Percentiles rank a stretch among this genome's conserved stretches.
phyloP scores from a whole-genome alignment of 2,113 vertebrate genomes.

The Alethe diademata region DNA sequence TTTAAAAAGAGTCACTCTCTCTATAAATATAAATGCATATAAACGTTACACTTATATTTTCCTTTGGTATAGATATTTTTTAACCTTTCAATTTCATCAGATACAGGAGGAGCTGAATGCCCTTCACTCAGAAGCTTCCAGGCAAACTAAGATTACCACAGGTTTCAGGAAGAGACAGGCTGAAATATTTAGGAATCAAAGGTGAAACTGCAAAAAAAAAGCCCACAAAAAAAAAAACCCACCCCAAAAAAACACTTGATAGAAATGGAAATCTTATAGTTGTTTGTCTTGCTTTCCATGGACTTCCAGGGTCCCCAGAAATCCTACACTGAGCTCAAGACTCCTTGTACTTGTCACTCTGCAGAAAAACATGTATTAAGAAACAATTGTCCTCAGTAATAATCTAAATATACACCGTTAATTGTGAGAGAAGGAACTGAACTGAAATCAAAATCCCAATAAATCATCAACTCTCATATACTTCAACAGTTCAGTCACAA shows the following conservation, averaged over 20 bases:
- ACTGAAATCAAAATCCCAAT: neutral
- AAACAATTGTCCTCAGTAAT: neutral
- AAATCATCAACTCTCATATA: neutral
- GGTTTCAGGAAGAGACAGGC: neutral
- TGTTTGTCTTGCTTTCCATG: neutral
- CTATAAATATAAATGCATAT: neutral
- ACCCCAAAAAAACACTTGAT: neutral
- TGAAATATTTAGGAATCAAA: neutral
- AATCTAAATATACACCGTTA: accelerated
- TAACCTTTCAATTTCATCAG: neutral
- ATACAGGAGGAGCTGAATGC: neutral
- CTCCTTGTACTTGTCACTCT: neutral
- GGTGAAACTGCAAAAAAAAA: neutral
- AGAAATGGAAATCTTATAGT: neutral
- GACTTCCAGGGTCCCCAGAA: neutral
- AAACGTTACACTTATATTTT: neutral
- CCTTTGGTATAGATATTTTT: neutral
- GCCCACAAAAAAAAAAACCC: too few species aligned
- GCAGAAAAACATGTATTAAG: neutral
- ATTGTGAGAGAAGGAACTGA: neutral
- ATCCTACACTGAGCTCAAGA: neutral
- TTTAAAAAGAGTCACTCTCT: neutral
- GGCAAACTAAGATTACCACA: neutral
- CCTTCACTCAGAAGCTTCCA: neutral
- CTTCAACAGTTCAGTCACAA: neutral